Percentiles rank a stretch among this genome's conserved stretches.
Conservation (phyloP, 2,888 invertebrate species). For the Leptinotarsa tumamoca region DNA sequence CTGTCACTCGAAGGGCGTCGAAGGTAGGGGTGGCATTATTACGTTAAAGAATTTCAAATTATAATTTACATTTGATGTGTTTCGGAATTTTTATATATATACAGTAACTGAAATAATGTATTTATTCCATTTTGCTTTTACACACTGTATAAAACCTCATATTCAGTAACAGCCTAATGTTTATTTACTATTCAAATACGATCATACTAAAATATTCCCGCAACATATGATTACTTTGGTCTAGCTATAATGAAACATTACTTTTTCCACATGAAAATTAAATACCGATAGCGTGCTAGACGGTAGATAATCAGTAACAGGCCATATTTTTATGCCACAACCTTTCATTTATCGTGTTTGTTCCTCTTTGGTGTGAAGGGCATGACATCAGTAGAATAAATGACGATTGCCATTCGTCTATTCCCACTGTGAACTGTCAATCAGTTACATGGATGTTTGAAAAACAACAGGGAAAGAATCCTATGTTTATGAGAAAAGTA, state of each 20-base stretch:
- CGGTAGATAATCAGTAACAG: background rate
- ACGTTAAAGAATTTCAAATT: too few relatives aligned
- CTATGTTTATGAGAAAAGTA: background rate
- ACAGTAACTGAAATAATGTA: too few relatives aligned
- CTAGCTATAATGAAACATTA: background rate
- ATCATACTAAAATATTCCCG: background rate
- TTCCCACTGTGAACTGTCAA: background rate
- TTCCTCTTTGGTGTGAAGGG: background rate
- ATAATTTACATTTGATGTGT: too few relatives aligned
- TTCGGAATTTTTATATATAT: too few relatives aligned
- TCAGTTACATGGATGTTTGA: background rate
- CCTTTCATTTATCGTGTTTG: conserved; percentile 6
- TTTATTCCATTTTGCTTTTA: too few relatives aligned
- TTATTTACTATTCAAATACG: background rate
- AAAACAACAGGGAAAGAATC: background rate
- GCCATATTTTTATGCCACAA: background rate
- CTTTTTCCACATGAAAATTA: background rate
- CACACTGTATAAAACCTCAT: too few relatives aligned
- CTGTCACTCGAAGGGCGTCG: too few relatives aligned
- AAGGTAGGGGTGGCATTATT: too few relatives aligned
- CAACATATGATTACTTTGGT: background rate
- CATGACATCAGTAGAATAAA: background rate
- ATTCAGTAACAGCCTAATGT: background rate
- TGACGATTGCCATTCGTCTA: background rate
- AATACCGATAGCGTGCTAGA: conserved; percentile 15